Evolutionary conservation across 2,797 vertebrate species (phyloP).

Genomic region (Paratrypauchen microcephalus): DNA sequence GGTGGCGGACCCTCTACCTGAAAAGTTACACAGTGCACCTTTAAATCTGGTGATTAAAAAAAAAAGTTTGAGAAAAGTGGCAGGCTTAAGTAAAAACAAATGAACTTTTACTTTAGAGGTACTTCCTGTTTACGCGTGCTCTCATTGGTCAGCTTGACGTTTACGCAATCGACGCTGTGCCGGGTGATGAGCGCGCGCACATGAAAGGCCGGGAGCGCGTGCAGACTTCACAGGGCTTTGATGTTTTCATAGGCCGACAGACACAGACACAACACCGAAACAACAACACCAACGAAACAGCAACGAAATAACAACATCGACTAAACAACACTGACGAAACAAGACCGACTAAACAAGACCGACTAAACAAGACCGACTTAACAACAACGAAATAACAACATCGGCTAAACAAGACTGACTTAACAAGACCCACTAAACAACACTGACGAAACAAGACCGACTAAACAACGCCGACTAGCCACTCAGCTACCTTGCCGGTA

Average conservation of each 20-base stretch:
- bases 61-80: no score
- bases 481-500: no score
- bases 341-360: not conserved
- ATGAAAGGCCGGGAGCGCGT: constrained; percentile 19
- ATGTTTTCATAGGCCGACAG: not conserved
- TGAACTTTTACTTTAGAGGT: not conserved
- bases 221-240: constrained; percentile 5
- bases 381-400: no score
- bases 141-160: not conserved
- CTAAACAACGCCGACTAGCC: not conserved
- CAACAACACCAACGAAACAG: no score
- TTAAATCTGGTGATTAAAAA: no score
- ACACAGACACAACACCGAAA: no score
- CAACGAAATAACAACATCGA: no score
- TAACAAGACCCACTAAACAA: no score
- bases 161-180: constrained; percentile 3
- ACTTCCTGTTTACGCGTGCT: not conserved
- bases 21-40: no score
- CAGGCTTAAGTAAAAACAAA: not conserved
- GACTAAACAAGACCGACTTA: not conserved
- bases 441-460: not conserved
- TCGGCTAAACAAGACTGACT: not conserved
- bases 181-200: constrained; percentile 46
- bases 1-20: no score
- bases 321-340: no score